Evolutionary conservation across 2,113 vertebrate genomes (phyloP), one percentile per base, ranked within the genome.

Genomic region (Ptychochromis oligacanthus): DNA sequence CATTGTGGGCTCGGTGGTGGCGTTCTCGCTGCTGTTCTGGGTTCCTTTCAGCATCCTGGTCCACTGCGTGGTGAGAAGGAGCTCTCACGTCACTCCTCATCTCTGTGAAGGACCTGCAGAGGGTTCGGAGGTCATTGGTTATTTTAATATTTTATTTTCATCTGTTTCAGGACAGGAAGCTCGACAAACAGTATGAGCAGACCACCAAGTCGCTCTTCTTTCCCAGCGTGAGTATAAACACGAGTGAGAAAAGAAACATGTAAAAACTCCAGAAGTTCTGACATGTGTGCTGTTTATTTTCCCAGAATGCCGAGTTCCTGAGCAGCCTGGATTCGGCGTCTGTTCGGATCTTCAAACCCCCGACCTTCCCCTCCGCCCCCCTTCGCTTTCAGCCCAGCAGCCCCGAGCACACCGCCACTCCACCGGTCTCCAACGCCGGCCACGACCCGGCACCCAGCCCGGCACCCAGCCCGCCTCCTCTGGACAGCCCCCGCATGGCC

Each of bases 21-120:
- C 97, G 4, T 99, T 99, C 94, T 99, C 98, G 8, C 92, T 99
- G 79, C 83, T 99, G 1, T 96, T 99, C 81, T 99, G 98, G 98
- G 97, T 99, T 84, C 98, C 98, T 2, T 95, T 99, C 93, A 99
- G 98, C 95, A 97, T 99, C 90, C 97, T 99, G 60, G 98, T 99
- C 31, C 97, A 99, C 80, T 99, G 97, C 20, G 96, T 99, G 97
- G 98, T 99, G 91, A 61, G 84, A n/a, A 22, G 3, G 43, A 10
- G 13, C 7, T 3, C 26, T 31, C 28, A 31, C 3, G 1, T 49
- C 40, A 49, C 24, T 31, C 24, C 49, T 70, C 0, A 5, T 43
- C 18, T 52, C 43, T 52, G 65, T 13, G 65, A 43, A 24, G 17
- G 43, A 6, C 10, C 17, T 70, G 24, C 43, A 46, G 65, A 70